Percentiles rank a stretch among this genome's conserved stretches.
Conservation (phyloP, 2,113 vertebrate genomes). For the Sigmodon hispidus region DNA sequence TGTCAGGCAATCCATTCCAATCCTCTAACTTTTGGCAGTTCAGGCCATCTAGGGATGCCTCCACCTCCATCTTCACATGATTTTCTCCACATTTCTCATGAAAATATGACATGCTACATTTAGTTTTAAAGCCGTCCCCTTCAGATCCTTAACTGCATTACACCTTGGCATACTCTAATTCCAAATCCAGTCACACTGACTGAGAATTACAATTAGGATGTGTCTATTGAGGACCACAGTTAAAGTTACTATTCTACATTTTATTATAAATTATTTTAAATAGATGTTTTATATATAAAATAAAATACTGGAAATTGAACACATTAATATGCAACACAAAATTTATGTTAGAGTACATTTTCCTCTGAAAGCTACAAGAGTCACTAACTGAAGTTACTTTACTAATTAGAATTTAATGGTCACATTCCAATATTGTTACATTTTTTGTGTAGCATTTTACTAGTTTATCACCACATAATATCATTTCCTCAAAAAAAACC, state of each 20-base stretch:
- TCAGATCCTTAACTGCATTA: not conserved
- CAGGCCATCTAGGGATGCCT: not conserved
- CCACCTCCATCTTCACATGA: not conserved
- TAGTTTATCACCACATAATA: not conserved
- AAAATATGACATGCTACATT: not conserved
- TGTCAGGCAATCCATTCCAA: not conserved
- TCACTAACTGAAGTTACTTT: slow-evolving; percentile 41
- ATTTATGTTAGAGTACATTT: not conserved
- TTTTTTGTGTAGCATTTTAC: slow-evolving; percentile 4
- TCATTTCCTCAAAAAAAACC: not conserved
- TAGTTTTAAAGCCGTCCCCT: not conserved
- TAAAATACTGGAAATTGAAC: not conserved
- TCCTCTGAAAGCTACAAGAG: not conserved
- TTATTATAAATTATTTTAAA: slow-evolving; percentile 40
- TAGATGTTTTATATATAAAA: not conserved
- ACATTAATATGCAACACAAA: not conserved
- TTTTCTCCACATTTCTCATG: not conserved
- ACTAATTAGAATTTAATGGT: not conserved
- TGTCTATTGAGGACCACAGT: not conserved
- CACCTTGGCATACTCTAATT: not conserved
- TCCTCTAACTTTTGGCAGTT: not conserved
- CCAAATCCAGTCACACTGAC: not conserved
- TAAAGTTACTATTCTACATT: not conserved
- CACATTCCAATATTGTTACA: not conserved
- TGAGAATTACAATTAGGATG: not conserved